A percentile compares a stretch with the other conserved stretches of the same genome.
Conservation (phyloP, 2,797 vertebrate species). For the Pangasius krempfi region DNA sequence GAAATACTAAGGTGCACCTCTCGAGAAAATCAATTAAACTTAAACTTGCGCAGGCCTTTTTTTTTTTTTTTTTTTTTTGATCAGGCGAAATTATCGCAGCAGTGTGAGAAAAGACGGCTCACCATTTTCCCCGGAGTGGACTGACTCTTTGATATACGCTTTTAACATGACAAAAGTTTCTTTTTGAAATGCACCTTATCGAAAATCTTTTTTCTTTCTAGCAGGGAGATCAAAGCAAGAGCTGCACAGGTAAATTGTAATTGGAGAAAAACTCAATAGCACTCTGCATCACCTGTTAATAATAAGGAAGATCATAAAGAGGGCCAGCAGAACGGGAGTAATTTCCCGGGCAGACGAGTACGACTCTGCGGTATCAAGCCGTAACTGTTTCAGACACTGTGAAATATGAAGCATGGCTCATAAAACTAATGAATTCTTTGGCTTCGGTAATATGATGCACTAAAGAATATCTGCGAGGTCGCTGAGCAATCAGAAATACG, state of each 20-base stretch:
- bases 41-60: neutral
- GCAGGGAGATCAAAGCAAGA: conserved; percentile 47
- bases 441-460: conserved; percentile 32
- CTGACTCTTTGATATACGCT: neutral
- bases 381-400: conserved; percentile 37
- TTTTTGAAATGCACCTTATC: conserved; percentile 45
- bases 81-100: neutral
- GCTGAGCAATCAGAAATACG: conserved; percentile 31
- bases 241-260: conserved; percentile 47
- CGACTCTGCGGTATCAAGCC: conserved; percentile 20
- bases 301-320: conserved; percentile 45
- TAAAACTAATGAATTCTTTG: conserved; percentile 57
- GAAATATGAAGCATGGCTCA: conserved; percentile 51
- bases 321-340: conserved; percentile 24
- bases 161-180: conserved; percentile 3
- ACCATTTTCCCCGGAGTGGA: neutral
- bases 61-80: neutral
- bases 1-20: neutral
- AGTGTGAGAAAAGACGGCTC: neutral
- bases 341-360: conserved; percentile 38
- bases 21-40: conserved; percentile 24
- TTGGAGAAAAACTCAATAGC: conserved; percentile 45
- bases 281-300: conserved; percentile 51
- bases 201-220: conserved; percentile 19
- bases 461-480: conserved; percentile 29